Evolutionary conservation across 2,113 vertebrate genomes (phyloP).

Genomic region (Pogonocichla stellata): DNA sequence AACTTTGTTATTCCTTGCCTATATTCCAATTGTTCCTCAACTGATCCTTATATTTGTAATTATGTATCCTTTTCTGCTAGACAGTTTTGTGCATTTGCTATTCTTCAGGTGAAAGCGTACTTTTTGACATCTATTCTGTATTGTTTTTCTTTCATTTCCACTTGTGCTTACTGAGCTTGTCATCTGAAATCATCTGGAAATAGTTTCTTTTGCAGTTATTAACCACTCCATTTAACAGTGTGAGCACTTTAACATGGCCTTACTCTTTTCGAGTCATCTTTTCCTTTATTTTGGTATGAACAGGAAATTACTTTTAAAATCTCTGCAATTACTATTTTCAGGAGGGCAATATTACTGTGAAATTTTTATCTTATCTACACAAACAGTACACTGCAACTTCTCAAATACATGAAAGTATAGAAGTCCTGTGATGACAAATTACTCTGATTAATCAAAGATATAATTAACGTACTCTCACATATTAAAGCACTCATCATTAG

Average conservation of each 20-base stretch:
- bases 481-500: neutral
- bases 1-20: neutral
- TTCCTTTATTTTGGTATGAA: neutral
- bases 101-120: neutral
- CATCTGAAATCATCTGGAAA: conserved; percentile 31
- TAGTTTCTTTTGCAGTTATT: neutral
- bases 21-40: neutral
- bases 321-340: neutral
- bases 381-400: neutral
- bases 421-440: neutral
- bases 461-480: neutral
- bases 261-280: neutral
- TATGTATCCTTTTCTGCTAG: neutral
- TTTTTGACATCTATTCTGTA: neutral
- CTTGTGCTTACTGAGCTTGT: neutral
- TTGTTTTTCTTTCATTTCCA: neutral
- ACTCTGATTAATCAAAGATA: neutral
- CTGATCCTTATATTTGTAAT: neutral
- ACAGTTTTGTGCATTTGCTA: neutral
- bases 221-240: conserved; percentile 38
- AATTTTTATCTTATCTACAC: neutral
- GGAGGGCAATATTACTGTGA: neutral
- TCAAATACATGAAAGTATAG: neutral
- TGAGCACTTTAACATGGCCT: neutral
- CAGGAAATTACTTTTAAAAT: neutral